Evolutionary conservation across 1,140 invertebrate species (phyloP).

Genomic region (Gerris buenoi): DNA sequence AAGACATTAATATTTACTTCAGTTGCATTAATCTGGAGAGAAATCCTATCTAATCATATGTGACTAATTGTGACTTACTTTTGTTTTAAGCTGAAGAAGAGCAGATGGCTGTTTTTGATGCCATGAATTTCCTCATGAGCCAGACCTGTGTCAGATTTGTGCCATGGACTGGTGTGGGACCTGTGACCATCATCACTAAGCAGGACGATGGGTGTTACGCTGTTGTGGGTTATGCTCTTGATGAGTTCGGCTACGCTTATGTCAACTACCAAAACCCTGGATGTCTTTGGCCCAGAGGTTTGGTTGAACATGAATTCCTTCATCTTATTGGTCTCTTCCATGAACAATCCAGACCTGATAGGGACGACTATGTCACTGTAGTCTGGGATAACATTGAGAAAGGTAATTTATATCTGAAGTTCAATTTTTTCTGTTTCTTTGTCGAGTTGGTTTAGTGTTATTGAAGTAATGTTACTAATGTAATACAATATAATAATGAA

Average conservation of each 20-base stretch:
- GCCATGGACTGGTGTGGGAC: neutral
- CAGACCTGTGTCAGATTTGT: too few relatives aligned
- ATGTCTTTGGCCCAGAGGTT: constrained; percentile 27
- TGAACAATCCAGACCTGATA: constrained; percentile 31
- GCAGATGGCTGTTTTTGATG: too few relatives aligned
- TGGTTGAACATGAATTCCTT: constrained; percentile 33
- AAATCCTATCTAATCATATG: too few relatives aligned
- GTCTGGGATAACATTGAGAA: constrained; percentile 33
- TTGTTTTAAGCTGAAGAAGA: too few relatives aligned
- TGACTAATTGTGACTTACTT: too few relatives aligned
- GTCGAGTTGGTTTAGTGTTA: neutral
- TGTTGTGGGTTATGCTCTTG: neutral
- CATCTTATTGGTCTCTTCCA: constrained; percentile 33
- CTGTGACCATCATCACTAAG: neutral
- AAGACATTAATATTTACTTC: too few relatives aligned
- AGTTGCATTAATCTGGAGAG: too few relatives aligned
- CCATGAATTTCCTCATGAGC: too few relatives aligned
- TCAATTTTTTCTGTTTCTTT: too few relatives aligned
- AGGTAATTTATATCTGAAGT: constrained; percentile 24
- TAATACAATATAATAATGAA: neutral
- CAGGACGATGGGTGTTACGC: neutral
- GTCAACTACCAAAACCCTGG: constrained; percentile 22
- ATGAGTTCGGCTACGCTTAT: neutral
- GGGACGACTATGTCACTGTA: constrained; percentile 31
- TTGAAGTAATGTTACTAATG: neutral